A percentile compares a stretch with the other conserved stretches of the same genome.
phyloP scores from a whole-genome alignment of 2,888 invertebrate genomes.

The Metalampra italica region DNA sequence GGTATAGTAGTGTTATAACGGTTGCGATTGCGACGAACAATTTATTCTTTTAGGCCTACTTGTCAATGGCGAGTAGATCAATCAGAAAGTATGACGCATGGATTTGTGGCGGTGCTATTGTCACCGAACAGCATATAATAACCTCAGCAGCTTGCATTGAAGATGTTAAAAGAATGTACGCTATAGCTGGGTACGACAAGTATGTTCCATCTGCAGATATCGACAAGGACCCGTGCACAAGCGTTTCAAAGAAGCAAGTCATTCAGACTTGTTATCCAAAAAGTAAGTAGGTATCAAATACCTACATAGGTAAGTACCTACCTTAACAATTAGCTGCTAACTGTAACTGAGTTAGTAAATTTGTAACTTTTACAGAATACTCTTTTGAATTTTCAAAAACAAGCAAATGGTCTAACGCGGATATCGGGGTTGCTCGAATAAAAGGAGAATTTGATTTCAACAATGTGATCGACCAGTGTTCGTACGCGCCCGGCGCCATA shows the following conservation, averaged over 20 bases:
- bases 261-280: conserved; percentile 22
- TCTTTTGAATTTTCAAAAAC: background rate
- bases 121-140: conserved; percentile 20
- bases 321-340: too few species aligned
- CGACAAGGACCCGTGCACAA: conserved; percentile 29
- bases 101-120: conserved; percentile 37
- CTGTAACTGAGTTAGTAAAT: too few species aligned
- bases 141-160: conserved; percentile 38
- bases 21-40: too few species aligned
- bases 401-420: conserved; percentile 37
- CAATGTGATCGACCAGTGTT: conserved; percentile 8
- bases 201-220: conserved; percentile 27
- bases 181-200: conserved; percentile 33
- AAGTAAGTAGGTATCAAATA: conserved; percentile 6
- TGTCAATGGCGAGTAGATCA: too few species aligned
- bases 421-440: conserved; percentile 42
- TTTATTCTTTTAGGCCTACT: too few species aligned
- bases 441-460: conserved; percentile 32
- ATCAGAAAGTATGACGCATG: conserved; percentile 28
- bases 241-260: conserved; percentile 34
- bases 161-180: conserved; percentile 32
- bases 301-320: too few species aligned
- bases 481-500: conserved; percentile 13
- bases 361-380: background rate
- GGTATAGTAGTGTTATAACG: too few species aligned